phyloP scores from a whole-genome alignment of 2,888 invertebrate species.

The Lamellibrachia columna region DNA sequence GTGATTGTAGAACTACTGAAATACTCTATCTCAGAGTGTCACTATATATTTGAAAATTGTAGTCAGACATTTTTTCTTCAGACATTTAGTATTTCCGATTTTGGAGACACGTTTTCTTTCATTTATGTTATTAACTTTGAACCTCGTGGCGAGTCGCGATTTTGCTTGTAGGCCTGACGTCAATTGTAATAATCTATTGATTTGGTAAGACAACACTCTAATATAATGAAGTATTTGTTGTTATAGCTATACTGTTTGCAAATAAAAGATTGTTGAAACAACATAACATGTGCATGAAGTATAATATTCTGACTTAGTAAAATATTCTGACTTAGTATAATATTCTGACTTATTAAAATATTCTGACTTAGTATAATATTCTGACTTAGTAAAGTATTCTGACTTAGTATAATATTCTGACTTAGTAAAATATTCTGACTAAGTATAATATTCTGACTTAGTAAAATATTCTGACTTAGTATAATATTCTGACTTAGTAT shows the following conservation, averaged over 20 bases:
- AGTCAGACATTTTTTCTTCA: too few species aligned
- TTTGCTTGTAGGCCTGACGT: not conserved
- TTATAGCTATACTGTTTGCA: not conserved
- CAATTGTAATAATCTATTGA: not conserved
- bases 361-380: too few species aligned
- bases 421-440: too few species aligned
- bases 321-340: too few species aligned
- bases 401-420: too few species aligned
- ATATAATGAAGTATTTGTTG: not conserved
- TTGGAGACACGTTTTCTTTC: not conserved
- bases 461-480: too few species aligned
- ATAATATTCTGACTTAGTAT: too few species aligned
- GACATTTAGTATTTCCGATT: not conserved
- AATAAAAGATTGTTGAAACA: not conserved
- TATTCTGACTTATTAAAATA: too few species aligned
- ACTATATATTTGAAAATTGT: too few species aligned
- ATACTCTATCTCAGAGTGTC: not conserved
- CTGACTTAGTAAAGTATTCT: not conserved
- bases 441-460: too few species aligned
- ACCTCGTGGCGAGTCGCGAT: not conserved
- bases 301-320: not conserved
- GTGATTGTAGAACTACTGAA: not conserved
- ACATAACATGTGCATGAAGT: not conserved
- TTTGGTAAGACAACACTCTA: not conserved
- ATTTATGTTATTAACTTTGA: not conserved